A percentile compares a stretch with the other conserved stretches of the same genome.
Conservation (phyloP, 1,140 invertebrate genomes). For the Drosophila carrolli region DNA sequence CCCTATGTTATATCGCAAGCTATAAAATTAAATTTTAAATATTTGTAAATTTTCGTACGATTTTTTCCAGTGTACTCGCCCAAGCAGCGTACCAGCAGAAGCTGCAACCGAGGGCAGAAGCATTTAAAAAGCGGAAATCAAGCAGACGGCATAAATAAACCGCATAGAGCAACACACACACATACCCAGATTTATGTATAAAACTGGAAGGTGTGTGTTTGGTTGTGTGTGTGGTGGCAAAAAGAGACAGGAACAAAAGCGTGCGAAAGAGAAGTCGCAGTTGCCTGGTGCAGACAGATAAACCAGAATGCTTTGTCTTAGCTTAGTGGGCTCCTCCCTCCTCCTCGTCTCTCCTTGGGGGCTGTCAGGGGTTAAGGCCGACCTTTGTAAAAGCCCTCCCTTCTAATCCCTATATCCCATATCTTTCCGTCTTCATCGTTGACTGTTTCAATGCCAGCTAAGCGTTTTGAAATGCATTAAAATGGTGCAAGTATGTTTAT, state of each 20-base stretch:
- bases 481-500: slow-evolving; percentile 31
- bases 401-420: background rate
- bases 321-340: slow-evolving; percentile 16
- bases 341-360: background rate
- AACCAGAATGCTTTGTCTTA: slow-evolving; percentile 45
- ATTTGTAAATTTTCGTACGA: background rate
- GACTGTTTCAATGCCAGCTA: slow-evolving; percentile 25
- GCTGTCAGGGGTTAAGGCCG: slow-evolving; percentile 34
- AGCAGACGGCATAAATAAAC: slow-evolving; percentile 76
- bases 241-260: slow-evolving; percentile 6
- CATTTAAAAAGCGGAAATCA: slow-evolving; percentile 82
- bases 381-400: slow-evolving; percentile 1
- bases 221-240: slow-evolving; percentile 2
- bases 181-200: slow-evolving; percentile 2
- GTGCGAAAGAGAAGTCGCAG: slow-evolving; percentile 14
- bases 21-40: background rate
- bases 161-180: slow-evolving; percentile 44
- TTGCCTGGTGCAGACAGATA: slow-evolving; percentile 40
- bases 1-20: too few relatives aligned
- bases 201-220: slow-evolving; percentile 16
- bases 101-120: slow-evolving; percentile 43
- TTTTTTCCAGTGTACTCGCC: slow-evolving; percentile 4
- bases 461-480: slow-evolving; percentile 38
- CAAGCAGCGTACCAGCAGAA: slow-evolving; percentile 17
- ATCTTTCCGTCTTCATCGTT: slow-evolving; percentile 5